A percentile compares a stretch with the other conserved stretches of the same genome.
Conservation (phyloP, 2,113 vertebrate genomes). For the Pitta sordida region DNA sequence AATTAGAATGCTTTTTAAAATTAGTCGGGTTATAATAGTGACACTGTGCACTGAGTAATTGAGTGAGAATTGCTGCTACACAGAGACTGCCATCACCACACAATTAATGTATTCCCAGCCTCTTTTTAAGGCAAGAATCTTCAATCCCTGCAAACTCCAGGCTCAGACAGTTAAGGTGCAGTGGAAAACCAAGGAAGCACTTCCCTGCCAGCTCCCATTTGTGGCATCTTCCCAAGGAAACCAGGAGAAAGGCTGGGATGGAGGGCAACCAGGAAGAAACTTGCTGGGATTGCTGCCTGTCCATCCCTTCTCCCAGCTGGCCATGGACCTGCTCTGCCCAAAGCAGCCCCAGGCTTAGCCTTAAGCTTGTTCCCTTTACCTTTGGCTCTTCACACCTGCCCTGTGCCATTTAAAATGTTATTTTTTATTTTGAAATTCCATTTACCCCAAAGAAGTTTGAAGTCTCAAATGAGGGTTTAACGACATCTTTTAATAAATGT, state of each 20-base stretch:
- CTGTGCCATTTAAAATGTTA: background rate
- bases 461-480: background rate
- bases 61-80: conserved; percentile 33
- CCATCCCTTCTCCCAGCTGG: background rate
- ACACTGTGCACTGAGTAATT: conserved; percentile 34
- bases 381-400: background rate
- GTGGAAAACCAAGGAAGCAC: background rate
- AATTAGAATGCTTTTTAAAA: conserved; percentile 43
- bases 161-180: background rate
- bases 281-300: background rate
- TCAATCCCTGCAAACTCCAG: background rate
- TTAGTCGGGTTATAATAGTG: conserved; percentile 41
- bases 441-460: background rate
- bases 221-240: background rate
- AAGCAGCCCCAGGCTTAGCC: background rate
- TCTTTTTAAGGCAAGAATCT: background rate
- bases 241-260: too few species aligned
- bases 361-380: background rate
- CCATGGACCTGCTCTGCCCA: background rate
- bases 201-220: background rate
- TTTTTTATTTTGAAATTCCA: background rate
- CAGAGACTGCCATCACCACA: background rate
- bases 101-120: background rate
- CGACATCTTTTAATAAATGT: background rate
- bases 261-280: background rate